Evolutionary conservation across 2,888 invertebrate species (phyloP), one percentile per base, ranked within the genome.

Genomic region (Ichneumoninae sp.): DNA sequence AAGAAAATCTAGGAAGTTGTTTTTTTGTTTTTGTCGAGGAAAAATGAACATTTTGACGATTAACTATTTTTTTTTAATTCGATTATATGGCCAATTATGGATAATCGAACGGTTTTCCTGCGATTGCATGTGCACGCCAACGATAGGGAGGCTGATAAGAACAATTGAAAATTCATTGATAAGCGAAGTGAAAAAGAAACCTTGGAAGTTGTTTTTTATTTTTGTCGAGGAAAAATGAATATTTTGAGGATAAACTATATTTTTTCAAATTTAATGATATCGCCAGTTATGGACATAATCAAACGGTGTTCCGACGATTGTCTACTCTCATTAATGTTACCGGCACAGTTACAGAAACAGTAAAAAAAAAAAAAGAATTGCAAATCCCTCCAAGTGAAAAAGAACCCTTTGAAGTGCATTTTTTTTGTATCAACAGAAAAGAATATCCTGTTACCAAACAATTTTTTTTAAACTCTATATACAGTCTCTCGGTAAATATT

Each of bases 81-180:
- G 26, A 26, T 26, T 2, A 26, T 2, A 26, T 26, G 1, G 3
- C 26, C 26, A 1, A 1, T 33, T 50, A 73, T 0, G 60, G 69
- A 69, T 70, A 81, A 54, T 40, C 44, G 33, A 81, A 76, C 50
- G 19, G n/a, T 70, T 65, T 52, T 60, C 75, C 30, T 66, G 16
- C 8, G 52, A n/a, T 52, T 4, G 54, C 19, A 1, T 10, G 13
- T 54, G 57, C 47, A n/a, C 26, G 36, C 36, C 0, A n/a, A 44
- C 22, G 40, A 26, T 22, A 1, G 47, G 3, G 8, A 30, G 10
- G 73, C n/a, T 33, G 30, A 44, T 40, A 44, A 26, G 36, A 3
- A 22, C 13, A 30, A 30, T 57, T 57, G 1, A 0, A 5, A 57
- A 30, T 3, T 26, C 22, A 13, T 26, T 36, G 13, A 22, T 57